phyloP scores from a whole-genome alignment of 2,113 vertebrate genomes.

The Notechis scutatus region DNA sequence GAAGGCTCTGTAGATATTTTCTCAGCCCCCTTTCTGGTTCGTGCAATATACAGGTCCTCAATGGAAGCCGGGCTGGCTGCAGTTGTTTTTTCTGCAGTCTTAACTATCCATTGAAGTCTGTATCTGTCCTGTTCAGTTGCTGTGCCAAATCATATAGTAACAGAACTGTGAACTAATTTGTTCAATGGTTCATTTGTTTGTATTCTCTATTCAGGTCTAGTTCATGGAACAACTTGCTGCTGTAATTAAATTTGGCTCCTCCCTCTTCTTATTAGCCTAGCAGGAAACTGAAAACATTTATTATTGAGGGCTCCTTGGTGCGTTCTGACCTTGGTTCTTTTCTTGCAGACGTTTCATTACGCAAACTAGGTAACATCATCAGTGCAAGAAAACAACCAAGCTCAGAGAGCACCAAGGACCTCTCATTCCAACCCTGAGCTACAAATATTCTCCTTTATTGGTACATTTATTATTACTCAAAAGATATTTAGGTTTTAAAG shows the following conservation, averaged over 20 bases:
- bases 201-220: not conserved
- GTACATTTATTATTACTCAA: not conserved
- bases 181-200: not conserved
- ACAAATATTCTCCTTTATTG: not conserved
- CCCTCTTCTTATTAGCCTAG: not conserved
- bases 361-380: not conserved
- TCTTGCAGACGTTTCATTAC: not conserved
- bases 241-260: not conserved
- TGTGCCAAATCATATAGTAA: not conserved
- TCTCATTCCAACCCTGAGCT: too few species aligned
- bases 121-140: not conserved
- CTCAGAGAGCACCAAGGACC: too few species aligned
- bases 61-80: not conserved
- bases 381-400: not conserved
- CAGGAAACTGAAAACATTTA: not conserved
- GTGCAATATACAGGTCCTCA: not conserved
- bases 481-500: not conserved
- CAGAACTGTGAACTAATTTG: not conserved
- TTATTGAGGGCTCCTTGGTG: not conserved
- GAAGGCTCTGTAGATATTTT: too few species aligned
- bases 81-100: not conserved
- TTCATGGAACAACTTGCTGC: not conserved
- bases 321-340: not conserved
- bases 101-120: not conserved
- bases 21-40: not conserved